Conservation (phyloP, 2,888 invertebrate genomes). For the Oscheius sp. region DNA sequence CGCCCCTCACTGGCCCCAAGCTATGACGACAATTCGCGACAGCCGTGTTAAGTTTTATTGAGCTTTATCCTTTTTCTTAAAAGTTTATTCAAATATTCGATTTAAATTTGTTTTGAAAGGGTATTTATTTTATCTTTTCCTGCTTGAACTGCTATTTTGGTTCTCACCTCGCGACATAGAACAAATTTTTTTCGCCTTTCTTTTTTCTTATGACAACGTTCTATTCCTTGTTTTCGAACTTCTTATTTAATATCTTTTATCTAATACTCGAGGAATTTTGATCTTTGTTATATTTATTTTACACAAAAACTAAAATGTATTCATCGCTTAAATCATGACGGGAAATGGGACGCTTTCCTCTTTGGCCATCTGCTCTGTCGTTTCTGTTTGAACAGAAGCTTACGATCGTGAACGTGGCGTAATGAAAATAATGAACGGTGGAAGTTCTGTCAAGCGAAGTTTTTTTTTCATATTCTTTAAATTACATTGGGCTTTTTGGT, state of each 20-base stretch:
- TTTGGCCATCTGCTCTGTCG: neutral
- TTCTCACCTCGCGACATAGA: too few species aligned
- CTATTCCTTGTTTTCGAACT: neutral
- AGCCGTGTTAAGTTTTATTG: slow-evolving; percentile 2
- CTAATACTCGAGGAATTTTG: neutral
- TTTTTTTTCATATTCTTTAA: neutral
- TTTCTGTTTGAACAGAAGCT: slow-evolving; percentile 13
- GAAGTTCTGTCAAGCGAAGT: too few species aligned
- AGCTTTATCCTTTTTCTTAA: neutral
- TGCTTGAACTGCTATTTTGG: neutral
- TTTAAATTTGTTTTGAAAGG: neutral
- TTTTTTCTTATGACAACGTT: neutral
- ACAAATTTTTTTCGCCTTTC: neutral
- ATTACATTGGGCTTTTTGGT: neutral
- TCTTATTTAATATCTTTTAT: neutral
- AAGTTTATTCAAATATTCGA: neutral
- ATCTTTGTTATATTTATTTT: neutral
- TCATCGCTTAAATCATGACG: neutral
- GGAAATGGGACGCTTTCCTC: neutral
- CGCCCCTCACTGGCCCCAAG: slow-evolving; percentile 13
- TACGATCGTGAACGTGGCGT: slow-evolving; percentile 20
- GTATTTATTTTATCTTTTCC: neutral
- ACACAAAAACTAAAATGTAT: neutral
- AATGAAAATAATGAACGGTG: too few species aligned
- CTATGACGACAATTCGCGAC: slow-evolving; percentile 21